Conservation (phyloP, 2,888 invertebrate genomes). For the Boloria selene region DNA sequence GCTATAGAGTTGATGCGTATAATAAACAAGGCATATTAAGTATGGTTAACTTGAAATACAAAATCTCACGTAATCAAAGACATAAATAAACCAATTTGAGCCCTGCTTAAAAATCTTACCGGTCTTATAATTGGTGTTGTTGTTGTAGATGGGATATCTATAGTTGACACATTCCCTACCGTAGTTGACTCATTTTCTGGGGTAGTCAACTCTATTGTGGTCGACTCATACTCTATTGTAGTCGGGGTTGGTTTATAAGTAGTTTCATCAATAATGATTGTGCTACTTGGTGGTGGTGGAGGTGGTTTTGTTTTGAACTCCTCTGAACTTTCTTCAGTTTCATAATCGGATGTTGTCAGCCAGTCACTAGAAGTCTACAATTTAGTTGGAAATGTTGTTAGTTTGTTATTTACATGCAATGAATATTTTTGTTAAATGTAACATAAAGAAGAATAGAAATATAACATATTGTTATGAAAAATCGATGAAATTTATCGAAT, state of each 20-base stretch:
- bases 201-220: slow-evolving; percentile 8
- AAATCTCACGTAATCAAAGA: too few relatives aligned
- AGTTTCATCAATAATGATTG: neutral
- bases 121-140: slow-evolving; percentile 34
- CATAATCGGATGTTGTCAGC: slow-evolving; percentile 24
- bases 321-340: slow-evolving; percentile 42
- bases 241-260: neutral
- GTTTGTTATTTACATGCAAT: slow-evolving; percentile 39
- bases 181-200: slow-evolving; percentile 7
- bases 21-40: too few relatives aligned
- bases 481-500: neutral
- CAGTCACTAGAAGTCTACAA: slow-evolving; percentile 30
- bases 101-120: slow-evolving; percentile 34
- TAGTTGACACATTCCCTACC: slow-evolving; percentile 6
- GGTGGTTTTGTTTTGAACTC: slow-evolving; percentile 27
- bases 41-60: too few relatives aligned
- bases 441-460: neutral
- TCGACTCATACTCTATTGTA: slow-evolving; percentile 11
- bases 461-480: neutral
- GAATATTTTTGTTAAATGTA: slow-evolving; percentile 6
- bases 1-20: too few relatives aligned
- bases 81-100: too few relatives aligned
- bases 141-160: slow-evolving; percentile 33
- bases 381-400: slow-evolving; percentile 27
- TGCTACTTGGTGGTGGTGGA: neutral